Percentiles rank a stretch among this genome's conserved stretches.
These are phyloP conservation scores for Calcarius lapponicus DNA, from an alignment of 2,797 vertebrate species.

Conservation along the genomic window DNA sequence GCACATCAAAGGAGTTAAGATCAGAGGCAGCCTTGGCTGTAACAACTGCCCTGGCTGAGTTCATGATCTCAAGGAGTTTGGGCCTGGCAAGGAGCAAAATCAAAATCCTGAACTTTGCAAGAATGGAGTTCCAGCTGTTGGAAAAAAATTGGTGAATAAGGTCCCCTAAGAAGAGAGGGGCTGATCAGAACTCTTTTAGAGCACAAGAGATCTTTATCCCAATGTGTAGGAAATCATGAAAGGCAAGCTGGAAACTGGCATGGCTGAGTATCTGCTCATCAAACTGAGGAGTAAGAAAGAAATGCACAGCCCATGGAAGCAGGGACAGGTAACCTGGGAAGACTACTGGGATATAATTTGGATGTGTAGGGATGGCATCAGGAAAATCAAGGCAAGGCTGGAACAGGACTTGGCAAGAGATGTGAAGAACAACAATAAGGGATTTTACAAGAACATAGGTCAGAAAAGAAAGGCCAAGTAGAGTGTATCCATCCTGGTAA, in stretches of 20 bases:
- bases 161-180: neutral
- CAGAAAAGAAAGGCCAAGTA: neutral
- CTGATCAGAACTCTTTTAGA: neutral
- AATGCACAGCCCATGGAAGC: neutral
- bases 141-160: neutral
- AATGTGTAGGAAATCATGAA: neutral
- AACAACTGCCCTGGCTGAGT: neutral
- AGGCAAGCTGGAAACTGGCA: neutral
- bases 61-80: neutral
- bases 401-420: neutral
- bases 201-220: neutral
- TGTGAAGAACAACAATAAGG: neutral
- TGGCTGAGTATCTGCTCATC: neutral
- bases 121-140: neutral
- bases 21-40: accelerated
- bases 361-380: neutral
- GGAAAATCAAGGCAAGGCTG: neutral
- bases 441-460: neutral
- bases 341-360: neutral
- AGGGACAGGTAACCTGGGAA: neutral
- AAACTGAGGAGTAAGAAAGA: neutral
- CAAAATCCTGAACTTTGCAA: neutral
- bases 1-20: neutral
- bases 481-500: too few relatives aligned
- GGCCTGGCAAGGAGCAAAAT: neutral